These are phyloP conservation scores for Eumerus sabulonum DNA, from an alignment of 2,888 invertebrate species.

Conservation along the genomic window DNA sequence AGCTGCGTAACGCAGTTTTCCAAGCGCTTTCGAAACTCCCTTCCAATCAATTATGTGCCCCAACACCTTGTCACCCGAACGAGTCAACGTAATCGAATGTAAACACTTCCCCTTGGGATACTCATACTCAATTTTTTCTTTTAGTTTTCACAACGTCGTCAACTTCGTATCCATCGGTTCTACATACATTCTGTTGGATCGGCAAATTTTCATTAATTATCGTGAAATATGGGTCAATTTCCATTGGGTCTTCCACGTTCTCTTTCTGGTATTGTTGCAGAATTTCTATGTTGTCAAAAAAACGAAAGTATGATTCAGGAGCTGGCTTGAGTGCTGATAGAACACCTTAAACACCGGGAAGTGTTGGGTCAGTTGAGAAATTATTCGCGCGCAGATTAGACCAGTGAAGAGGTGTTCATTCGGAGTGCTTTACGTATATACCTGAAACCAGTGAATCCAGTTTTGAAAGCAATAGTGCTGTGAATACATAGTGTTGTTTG, in stretches of 20 bases:
- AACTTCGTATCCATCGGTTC: slow-evolving; percentile 8
- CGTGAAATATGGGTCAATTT: slow-evolving; percentile 51
- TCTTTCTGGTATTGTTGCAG: slow-evolving; percentile 15
- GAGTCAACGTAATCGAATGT: neutral
- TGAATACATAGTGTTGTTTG: slow-evolving; percentile 7
- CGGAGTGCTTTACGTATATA: slow-evolving; percentile 5
- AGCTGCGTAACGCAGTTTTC: slow-evolving; percentile 63
- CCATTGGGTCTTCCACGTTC: neutral
- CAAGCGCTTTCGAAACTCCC: slow-evolving; percentile 17
- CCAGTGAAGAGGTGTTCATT: slow-evolving; percentile 10
- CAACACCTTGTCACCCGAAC: slow-evolving; percentile 15
- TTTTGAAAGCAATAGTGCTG: slow-evolving; percentile 1
- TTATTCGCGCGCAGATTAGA: slow-evolving; percentile 21
- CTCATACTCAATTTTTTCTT: slow-evolving; percentile 19
- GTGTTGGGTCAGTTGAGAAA: slow-evolving; percentile 42
- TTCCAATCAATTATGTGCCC: slow-evolving; percentile 10
- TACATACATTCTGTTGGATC: slow-evolving; percentile 27
- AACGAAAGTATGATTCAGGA: neutral
- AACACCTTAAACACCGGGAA: slow-evolving; percentile 16
- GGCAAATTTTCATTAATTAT: slow-evolving; percentile 32
- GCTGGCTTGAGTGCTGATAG: slow-evolving; percentile 5
- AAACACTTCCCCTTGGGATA: slow-evolving; percentile 7
- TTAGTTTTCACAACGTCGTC: slow-evolving; percentile 48
- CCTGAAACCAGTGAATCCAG: slow-evolving; percentile 13
- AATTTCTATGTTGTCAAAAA: slow-evolving; percentile 8